Conservation (phyloP, 2,113 vertebrate species). For the Rhea pennata region DNA sequence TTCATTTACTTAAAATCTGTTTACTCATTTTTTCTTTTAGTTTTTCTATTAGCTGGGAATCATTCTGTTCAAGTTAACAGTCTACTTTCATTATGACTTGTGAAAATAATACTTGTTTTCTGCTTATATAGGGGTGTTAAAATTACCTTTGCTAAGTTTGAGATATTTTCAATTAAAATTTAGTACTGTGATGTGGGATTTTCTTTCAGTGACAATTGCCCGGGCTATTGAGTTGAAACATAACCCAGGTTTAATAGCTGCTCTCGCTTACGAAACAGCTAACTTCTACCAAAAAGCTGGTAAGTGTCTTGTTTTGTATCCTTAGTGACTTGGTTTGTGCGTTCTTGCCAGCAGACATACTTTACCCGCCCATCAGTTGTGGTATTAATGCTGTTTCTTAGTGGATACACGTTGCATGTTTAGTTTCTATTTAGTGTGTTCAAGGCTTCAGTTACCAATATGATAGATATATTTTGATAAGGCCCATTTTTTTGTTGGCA, state of each 20-base stretch:
- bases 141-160: not conserved
- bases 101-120: not conserved
- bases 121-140: not conserved
- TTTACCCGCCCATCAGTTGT: not conserved
- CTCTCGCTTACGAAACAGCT: constrained; percentile 92
- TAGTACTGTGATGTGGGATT: not conserved
- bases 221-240: constrained; percentile 97
- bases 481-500: not conserved
- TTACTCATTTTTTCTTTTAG: not conserved
- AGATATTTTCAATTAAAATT: constrained; percentile 11
- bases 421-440: not conserved
- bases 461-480: not conserved
- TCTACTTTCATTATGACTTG: not conserved
- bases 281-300: constrained; percentile 97
- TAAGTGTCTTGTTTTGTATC: constrained; percentile 70
- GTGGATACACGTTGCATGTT: not conserved
- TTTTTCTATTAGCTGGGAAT: not conserved
- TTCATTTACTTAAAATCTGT: not conserved
- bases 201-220: constrained; percentile 91
- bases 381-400: not conserved
- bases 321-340: not conserved
- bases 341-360: not conserved
- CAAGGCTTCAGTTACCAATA: not conserved
- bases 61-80: not conserved
- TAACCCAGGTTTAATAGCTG: constrained; percentile 90